Conservation (phyloP, 2,888 invertebrate genomes). For the Pollenia angustigena region DNA sequence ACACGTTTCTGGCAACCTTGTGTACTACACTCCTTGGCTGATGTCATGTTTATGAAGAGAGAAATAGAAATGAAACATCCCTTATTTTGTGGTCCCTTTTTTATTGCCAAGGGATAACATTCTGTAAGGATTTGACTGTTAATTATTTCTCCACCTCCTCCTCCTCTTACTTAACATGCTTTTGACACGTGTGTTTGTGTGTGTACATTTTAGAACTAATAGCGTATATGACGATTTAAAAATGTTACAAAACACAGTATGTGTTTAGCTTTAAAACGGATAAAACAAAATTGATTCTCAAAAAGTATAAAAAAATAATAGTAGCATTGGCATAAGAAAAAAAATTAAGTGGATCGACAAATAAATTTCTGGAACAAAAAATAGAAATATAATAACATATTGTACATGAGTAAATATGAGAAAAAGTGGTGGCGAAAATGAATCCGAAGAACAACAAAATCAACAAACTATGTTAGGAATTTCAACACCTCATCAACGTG, state of each 20-base stretch:
- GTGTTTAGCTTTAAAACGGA: not conserved
- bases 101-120: not conserved
- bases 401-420: slow-evolving; percentile 32
- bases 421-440: slow-evolving; percentile 15
- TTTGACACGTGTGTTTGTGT: not conserved
- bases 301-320: not conserved
- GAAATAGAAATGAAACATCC: slow-evolving; percentile 1
- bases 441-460: not conserved
- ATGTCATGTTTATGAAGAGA: slow-evolving; percentile 26
- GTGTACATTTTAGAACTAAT: not conserved
- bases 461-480: slow-evolving; percentile 15
- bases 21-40: slow-evolving; percentile 29
- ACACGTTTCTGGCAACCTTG: not conserved
- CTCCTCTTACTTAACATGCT: not conserved
- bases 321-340: not conserved
- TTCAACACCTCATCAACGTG: not conserved
- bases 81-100: slow-evolving; percentile 8
- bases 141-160: not conserved
- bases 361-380: not conserved
- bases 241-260: slow-evolving; percentile 19
- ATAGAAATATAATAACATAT: not conserved
- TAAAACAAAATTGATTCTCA: not conserved
- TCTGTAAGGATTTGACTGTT: not conserved
- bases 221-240: not conserved
- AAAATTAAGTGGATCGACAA: not conserved